Conservation (phyloP, 1,140 invertebrate genomes). For the Ganaspis sp. region DNA sequence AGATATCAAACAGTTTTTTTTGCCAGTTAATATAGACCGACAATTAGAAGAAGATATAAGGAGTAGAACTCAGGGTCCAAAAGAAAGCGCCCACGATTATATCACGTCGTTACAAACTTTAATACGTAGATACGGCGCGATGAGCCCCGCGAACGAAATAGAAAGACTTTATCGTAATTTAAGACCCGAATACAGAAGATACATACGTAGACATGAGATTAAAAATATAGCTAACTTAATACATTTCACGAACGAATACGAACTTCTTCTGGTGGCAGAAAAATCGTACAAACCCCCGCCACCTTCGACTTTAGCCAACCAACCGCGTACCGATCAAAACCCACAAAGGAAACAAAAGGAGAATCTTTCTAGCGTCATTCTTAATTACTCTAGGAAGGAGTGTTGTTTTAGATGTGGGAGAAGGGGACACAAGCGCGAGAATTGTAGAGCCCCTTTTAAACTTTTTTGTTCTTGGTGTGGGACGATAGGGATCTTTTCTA, state of each 20-base stretch:
- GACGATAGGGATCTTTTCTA: neutral
- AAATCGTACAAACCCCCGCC: too few species aligned
- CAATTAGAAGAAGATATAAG: conserved; percentile 5
- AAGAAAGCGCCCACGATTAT: neutral
- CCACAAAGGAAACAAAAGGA: too few species aligned
- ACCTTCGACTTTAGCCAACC: too few species aligned
- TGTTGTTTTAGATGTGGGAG: conserved; percentile 38
- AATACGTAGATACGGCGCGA: neutral
- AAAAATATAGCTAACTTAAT: neutral
- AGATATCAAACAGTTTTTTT: conserved; percentile 31
- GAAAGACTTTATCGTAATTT: conserved; percentile 29
- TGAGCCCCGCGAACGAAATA: neutral
- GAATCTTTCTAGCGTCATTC: too few species aligned
- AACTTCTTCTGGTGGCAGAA: neutral
- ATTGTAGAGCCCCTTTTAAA: neutral
- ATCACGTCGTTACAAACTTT: neutral
- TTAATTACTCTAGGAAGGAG: neutral
- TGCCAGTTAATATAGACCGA: conserved; percentile 28
- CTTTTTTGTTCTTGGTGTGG: conserved; percentile 40
- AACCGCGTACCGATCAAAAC: too few species aligned
- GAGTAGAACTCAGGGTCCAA: neutral
- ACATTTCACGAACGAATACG: neutral
- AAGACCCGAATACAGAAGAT: neutral
- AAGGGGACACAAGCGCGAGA: neutral
- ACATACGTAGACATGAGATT: neutral